A percentile compares a stretch with the other conserved stretches of the same genome.
Evolutionary conservation across 64 coral and sea anemone species (phyloP).

Genomic region (Stichodactyla mertensii): DNA sequence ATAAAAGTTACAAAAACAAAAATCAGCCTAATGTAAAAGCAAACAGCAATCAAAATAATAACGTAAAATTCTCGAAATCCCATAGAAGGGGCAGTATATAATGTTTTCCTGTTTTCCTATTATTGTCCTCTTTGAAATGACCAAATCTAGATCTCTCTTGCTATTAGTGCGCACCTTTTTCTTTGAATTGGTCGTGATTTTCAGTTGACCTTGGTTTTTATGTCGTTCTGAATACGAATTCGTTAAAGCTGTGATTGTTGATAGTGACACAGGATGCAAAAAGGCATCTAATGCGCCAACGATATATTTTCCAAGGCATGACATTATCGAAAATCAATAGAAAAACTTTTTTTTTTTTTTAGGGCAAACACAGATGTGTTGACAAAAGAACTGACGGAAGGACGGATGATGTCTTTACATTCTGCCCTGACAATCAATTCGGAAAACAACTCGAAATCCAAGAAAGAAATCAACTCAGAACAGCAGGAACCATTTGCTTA

Average conservation of each 20-base stretch:
- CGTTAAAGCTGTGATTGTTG: background rate
- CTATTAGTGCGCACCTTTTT: too few species aligned
- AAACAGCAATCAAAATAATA: too few species aligned
- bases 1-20: too few species aligned
- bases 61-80: too few species aligned
- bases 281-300: background rate
- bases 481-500: background rate
- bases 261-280: background rate
- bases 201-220: background rate
- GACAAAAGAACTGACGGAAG: background rate
- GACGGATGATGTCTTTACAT: background rate
- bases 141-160: too few species aligned
- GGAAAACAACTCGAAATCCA: background rate
- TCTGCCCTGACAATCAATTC: background rate
- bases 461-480: background rate
- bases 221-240: background rate
- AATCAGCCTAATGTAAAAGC: too few species aligned
- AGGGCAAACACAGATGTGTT: background rate
- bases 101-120: too few species aligned
- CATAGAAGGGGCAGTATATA: too few species aligned
- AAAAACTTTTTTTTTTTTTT: background rate
- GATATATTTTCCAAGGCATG: background rate
- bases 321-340: background rate
- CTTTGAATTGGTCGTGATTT: background rate
- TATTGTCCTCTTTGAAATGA: too few species aligned